Percentiles rank a stretch among this genome's conserved stretches.
phyloP scores from a whole-genome alignment of 2,888 invertebrate species.

The Yponomeuta plumbellus region DNA sequence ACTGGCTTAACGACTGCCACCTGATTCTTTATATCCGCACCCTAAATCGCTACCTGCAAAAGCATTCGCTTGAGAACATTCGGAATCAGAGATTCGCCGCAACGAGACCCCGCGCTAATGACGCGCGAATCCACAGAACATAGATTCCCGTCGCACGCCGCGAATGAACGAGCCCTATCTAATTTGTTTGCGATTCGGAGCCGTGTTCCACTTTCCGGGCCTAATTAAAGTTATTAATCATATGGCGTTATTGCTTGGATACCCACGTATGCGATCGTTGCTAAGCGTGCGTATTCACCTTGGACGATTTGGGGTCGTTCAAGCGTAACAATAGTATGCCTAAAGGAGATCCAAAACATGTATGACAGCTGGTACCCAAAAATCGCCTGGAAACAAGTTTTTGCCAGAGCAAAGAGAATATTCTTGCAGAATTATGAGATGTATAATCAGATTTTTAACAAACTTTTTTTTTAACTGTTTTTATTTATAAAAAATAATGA shows the following conservation, averaged over 20 bases:
- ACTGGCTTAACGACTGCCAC: no score
- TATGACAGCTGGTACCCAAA: no score
- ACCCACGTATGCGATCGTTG: neutral
- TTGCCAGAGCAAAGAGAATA: no score
- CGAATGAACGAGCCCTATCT: neutral
- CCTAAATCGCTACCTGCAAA: no score
- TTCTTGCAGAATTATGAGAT: no score
- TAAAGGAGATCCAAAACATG: no score
- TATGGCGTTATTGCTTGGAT: neutral
- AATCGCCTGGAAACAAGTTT: no score
- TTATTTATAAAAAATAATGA: no score
- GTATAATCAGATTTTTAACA: no score
- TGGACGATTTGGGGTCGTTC: neutral
- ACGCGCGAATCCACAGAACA: neutral
- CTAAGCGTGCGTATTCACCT: neutral
- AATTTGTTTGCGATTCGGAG: conserved; percentile 11
- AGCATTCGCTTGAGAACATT: no score
- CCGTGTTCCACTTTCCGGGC: neutral
- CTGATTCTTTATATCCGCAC: no score
- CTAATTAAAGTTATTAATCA: conserved; percentile 15
- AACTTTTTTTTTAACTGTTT: no score
- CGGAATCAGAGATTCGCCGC: neutral
- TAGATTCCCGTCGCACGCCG: neutral
- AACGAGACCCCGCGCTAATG: neutral
- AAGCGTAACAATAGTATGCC: neutral